These are phyloP conservation scores for Syrphus vitripennis DNA, from an alignment of 2,888 invertebrate genomes.

Conservation along the genomic window DNA sequence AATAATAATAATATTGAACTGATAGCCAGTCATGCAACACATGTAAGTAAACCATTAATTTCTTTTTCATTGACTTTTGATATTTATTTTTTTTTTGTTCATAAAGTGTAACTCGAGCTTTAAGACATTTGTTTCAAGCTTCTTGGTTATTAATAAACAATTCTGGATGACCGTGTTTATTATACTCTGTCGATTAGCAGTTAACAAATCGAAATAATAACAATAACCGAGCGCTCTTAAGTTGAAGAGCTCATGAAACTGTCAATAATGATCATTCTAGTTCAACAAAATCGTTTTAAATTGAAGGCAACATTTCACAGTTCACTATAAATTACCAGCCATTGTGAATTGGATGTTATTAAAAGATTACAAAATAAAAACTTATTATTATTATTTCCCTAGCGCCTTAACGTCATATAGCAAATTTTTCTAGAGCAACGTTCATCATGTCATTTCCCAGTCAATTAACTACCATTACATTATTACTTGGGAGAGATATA, in stretches of 20 bases:
- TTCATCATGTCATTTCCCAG: conserved; percentile 62
- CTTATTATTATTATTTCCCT: too few relatives aligned
- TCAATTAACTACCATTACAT: conserved; percentile 59
- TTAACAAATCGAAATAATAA: too few relatives aligned
- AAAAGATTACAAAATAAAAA: neutral
- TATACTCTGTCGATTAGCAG: too few relatives aligned
- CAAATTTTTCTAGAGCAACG: conserved; percentile 37
- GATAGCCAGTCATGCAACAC: conserved; percentile 68
- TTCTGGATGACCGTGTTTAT: too few relatives aligned
- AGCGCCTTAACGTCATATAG: neutral
- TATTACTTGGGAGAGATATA: neutral
- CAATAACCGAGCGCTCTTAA: too few relatives aligned
- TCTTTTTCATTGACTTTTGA: neutral
- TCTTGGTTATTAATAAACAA: too few relatives aligned
- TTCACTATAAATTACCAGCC: neutral
- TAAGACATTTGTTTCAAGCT: neutral
- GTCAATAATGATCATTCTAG: too few relatives aligned
- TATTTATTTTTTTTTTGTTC: neutral
- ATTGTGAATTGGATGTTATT: neutral
- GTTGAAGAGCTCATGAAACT: too few relatives aligned
- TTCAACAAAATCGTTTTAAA: neutral
- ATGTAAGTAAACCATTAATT: conserved; percentile 55
- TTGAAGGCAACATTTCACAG: neutral
- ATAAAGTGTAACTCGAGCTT: neutral
- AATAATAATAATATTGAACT: conserved; percentile 66